phyloP scores from a whole-genome alignment of 2,797 vertebrate genomes.

The Thaleichthys pacificus region DNA sequence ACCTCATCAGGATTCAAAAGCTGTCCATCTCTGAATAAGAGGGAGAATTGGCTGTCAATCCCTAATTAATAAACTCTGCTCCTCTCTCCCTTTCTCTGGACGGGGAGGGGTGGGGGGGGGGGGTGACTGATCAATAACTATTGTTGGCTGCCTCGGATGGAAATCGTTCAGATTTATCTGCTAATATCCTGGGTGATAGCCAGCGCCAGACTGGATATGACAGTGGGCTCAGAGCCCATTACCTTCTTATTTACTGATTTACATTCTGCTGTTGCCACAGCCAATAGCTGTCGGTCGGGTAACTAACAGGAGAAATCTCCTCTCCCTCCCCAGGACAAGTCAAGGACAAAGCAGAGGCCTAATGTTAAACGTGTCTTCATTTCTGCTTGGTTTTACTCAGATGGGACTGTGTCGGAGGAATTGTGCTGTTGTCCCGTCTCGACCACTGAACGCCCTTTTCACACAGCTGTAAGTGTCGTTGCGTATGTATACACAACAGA shows the following conservation, averaged over 20 bases:
- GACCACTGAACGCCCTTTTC: not conserved
- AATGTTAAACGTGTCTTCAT: conserved; percentile 41
- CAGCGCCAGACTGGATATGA: conserved; percentile 69
- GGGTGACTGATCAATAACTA: conserved; percentile 80
- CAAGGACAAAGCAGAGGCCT: conserved; percentile 63
- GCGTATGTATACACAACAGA: not conserved
- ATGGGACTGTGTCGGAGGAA: conserved; percentile 20
- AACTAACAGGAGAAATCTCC: conserved; percentile 63
- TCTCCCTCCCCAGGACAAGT: conserved; percentile 52
- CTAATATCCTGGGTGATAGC: conserved; percentile 80
- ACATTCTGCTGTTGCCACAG: conserved; percentile 70
- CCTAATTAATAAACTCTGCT: conserved; percentile 88
- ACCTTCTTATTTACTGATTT: conserved; percentile 75
- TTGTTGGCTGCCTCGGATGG: conserved; percentile 67
- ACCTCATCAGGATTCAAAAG: conserved; percentile 71
- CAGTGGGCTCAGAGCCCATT: conserved; percentile 73
- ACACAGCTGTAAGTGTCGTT: not conserved
- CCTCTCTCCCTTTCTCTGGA: conserved; percentile 56
- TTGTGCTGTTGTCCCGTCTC: not conserved
- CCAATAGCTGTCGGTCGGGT: conserved; percentile 53
- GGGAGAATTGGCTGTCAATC: conserved; percentile 84
- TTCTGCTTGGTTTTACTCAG: conserved; percentile 37
- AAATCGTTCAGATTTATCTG: conserved; percentile 85
- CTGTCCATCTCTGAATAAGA: conserved; percentile 67
- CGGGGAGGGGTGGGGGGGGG: conserved; percentile 7